Base-by-base conservation (phyloP, 2,113 vertebrate species). In the Phasianus colchicus region DNA sequence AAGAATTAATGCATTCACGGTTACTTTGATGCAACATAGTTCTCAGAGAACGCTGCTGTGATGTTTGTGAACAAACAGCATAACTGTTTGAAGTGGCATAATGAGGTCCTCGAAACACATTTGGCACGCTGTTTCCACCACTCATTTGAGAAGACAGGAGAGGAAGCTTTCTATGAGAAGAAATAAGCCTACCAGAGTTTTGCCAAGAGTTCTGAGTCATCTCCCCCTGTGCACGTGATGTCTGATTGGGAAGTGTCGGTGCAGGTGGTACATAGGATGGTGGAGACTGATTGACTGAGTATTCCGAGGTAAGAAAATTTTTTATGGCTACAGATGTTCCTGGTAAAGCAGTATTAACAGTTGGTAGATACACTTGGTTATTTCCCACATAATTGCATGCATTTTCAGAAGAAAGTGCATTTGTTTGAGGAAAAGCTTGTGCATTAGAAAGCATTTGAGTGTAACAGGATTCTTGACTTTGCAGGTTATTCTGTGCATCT, bases 301-400 rank as follows among this genome's bases (percentile, higher is more conserved):
- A 93, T 17, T 97, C 96, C 1, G 94, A 88, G 48, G 70, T 40
- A 48, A 93, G 82, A 76, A 94, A 29, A 17, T 93, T 80, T 81
- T 91, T 97, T 45, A 60, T 65, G 63, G 76, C 80, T 75, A 90
- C 50, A 77, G 93, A 76, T 58, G 86, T 21, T 91, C 96, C 90
- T 78, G 88, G 48, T 72, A 96, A 67, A 16, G 88, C 2, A 47
- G 57, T 24, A 48, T 36, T 95, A 69, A 10, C 12, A 29, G 83
- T 6, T 76, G 95, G 96, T 21, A 92, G n/a, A 79, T 89, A 97
- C 4, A 60, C 60, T 27, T 95, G 95, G 60, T 93, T 95, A 87
- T 65, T 97, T 94, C 91, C 88, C 93, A 83, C 22, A 2, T 92
- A 96, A 86, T 30, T 72, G 17, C 82, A 93, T 42, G 86, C 54